phyloP scores from a whole-genome alignment of 2,888 invertebrate genomes.

The Pollenia labialis region DNA sequence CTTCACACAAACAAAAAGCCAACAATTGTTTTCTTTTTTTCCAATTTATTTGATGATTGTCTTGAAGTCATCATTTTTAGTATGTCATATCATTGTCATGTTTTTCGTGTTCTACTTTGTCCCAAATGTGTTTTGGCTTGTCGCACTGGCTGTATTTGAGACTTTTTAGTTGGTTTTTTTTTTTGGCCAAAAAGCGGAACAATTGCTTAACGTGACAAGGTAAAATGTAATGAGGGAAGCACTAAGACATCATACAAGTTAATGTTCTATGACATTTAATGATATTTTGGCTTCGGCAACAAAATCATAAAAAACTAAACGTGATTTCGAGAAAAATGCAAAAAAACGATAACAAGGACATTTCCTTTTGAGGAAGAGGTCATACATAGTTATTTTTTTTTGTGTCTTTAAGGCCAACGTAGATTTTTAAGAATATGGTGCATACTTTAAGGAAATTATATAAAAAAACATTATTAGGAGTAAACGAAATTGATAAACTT shows the following conservation, averaged over 20 bases:
- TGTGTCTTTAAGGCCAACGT: background rate
- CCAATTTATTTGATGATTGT: constrained; percentile 10
- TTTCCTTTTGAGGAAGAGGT: constrained; percentile 1
- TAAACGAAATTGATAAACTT: no score
- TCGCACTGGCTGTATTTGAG: constrained; percentile 37
- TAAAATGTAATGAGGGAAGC: constrained; percentile 55
- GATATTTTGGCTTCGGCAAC: constrained; percentile 53
- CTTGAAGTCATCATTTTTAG: constrained; percentile 58
- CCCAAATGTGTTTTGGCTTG: constrained; percentile 71
- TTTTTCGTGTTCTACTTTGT: constrained; percentile 39
- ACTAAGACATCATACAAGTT: constrained; percentile 61
- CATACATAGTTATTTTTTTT: constrained; percentile 4
- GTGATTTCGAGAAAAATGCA: constrained; percentile 50
- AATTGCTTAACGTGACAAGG: constrained; percentile 70
- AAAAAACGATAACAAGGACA: background rate
- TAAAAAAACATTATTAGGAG: no score
- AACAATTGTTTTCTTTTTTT: constrained; percentile 34
- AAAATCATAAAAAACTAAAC: constrained; percentile 62
- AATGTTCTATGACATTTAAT: constrained; percentile 71
- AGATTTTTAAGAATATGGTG: background rate
- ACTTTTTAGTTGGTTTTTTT: constrained; percentile 15
- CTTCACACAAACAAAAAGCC: constrained; percentile 8
- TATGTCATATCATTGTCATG: constrained; percentile 56
- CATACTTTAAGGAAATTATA: background rate
- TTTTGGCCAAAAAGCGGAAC: constrained; percentile 51